Evolutionary conservation across 1,140 invertebrate species (phyloP), one percentile per base, ranked within the genome.

Genomic region (Hyles vespertilio): DNA sequence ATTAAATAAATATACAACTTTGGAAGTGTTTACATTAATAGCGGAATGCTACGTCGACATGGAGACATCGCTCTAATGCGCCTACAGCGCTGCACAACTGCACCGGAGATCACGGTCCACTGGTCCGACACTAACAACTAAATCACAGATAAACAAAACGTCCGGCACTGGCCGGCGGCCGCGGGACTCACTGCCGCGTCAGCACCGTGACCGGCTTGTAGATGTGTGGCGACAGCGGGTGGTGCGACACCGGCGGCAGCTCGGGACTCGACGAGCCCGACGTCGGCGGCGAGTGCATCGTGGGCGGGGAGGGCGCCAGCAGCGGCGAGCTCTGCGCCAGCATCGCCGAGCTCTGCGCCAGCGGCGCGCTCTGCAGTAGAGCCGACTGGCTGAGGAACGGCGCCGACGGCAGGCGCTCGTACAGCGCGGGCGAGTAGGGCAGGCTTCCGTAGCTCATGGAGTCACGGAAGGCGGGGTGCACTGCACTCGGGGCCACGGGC

Each of bases 1-100:
- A 56, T 58, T 81, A 63, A 84, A 85, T 88, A 86, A 84, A 86
- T 87, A 79, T 85, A 87, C 79, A 82, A 54, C 76, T 81, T 85
- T 84, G 68, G 70, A 79, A 76, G 56, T 85, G 86, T 82, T 78
- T 85, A 84, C 81, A 87, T 64, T 54, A 22, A 67, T 69, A 69
- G 69, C 65, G 81, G 80, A 84, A 84, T 83, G 83, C 73, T 74
- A 75, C 32, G n/a, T 40, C 8, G 12, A 47, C 8, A 40, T 40
- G 36, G 36, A 22, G 22, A 40, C 36, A 40, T 8, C 36, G 36
- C 36, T 40, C 5, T 22, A 22, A 22, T 40, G 36, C 36, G 36
- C 36, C 36, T 5, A 8, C 36, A 22, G 22, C 22, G 36, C 36
- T 40, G 5, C 5, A 8, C 36, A 8, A 8, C 8, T 5, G 36